Percentiles rank a stretch among this genome's conserved stretches.
phyloP scores from a whole-genome alignment of 2,113 vertebrate species.

The Pseudorectes ferrugineus region DNA sequence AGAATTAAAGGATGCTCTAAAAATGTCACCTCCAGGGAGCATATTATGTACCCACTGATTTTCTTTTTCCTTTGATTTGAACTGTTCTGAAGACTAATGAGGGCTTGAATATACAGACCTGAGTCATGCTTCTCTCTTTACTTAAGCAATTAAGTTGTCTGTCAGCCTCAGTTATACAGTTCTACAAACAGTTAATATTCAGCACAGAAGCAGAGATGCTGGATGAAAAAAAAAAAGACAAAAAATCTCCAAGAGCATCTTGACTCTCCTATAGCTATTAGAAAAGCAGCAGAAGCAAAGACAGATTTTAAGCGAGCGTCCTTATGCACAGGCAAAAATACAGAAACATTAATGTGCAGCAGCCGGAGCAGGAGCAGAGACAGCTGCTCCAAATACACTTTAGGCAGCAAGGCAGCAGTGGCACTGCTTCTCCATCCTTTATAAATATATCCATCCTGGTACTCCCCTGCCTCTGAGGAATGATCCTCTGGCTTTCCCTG shows the following conservation, averaged over 20 bases:
- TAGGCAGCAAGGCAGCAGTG: not conserved
- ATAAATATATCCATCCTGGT: not conserved
- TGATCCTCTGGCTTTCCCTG: not conserved
- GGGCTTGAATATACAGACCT: not conserved
- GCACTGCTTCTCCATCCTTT: not conserved
- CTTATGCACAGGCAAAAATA: not conserved
- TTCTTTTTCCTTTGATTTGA: not conserved
- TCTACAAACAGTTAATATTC: not conserved
- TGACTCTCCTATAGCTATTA: not conserved
- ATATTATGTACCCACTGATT: not conserved
- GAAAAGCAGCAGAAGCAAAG: not conserved
- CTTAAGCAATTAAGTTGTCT: not conserved
- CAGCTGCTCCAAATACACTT: not conserved
- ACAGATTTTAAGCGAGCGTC: not conserved
- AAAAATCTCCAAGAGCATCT: not conserved
- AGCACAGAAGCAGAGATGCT: not conserved
- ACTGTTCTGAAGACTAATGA: not conserved
- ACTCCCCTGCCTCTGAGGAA: not conserved
- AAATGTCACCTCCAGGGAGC: not conserved
- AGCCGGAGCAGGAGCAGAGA: not conserved
- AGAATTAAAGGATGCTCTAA: not conserved
- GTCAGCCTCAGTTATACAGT: not conserved
- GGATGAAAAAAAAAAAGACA: rapidly evolving
- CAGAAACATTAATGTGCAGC: not conserved
- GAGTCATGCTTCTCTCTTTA: not conserved